Conservation (phyloP, 2,113 vertebrate genomes). For the Hippocampus guttulatus region DNA sequence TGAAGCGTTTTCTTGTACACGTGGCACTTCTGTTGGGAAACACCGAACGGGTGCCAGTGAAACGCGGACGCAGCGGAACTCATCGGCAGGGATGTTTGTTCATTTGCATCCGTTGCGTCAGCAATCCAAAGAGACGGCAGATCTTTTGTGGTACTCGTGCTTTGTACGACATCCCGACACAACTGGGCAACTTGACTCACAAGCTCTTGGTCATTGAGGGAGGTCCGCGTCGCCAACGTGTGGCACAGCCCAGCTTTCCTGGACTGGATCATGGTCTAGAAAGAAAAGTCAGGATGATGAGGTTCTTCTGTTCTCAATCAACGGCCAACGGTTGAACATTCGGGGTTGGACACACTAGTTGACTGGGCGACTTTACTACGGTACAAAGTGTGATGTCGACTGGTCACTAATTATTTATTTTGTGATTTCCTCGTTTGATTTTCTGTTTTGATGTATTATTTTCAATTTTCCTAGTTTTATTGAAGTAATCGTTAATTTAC, state of each 20-base stretch:
- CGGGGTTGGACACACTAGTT: too few relatives aligned
- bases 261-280: slow-evolving; percentile 90
- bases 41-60: not conserved
- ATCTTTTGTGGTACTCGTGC: not conserved
- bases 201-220: slow-evolving; percentile 94
- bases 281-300: not conserved
- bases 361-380: too few relatives aligned
- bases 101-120: not conserved
- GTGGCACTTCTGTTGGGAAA: slow-evolving; percentile 81
- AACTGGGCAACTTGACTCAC: slow-evolving; percentile 68
- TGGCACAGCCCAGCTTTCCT: slow-evolving; percentile 92
- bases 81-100: not conserved
- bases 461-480: too few relatives aligned
- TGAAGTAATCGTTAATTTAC: too few relatives aligned
- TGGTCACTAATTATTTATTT: too few relatives aligned
- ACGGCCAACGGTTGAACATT: not conserved
- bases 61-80: not conserved
- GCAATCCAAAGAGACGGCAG: not conserved
- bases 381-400: not conserved
- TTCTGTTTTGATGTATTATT: too few relatives aligned
- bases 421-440: too few relatives aligned
- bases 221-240: slow-evolving; percentile 85
- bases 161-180: not conserved
- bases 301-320: not conserved
- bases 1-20: slow-evolving; percentile 96